These are phyloP conservation scores for Danio albolineatus DNA, from an alignment of 2,797 vertebrate genomes.

Conservation along the genomic window DNA sequence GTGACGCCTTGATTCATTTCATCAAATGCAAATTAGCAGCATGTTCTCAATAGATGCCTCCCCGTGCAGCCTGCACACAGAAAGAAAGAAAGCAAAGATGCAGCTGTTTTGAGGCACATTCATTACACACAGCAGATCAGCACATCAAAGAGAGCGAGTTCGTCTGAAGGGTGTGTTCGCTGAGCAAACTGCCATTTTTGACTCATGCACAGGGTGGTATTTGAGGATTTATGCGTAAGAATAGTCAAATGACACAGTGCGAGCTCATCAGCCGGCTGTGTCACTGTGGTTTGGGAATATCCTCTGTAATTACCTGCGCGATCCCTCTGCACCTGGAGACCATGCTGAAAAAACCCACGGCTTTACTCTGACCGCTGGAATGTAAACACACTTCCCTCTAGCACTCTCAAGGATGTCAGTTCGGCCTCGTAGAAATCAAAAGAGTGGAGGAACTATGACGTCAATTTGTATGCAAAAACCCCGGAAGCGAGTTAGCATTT, in stretches of 20 bases:
- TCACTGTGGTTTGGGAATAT: slow-evolving; percentile 66
- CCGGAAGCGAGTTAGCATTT: no score
- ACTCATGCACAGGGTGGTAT: slow-evolving; percentile 66
- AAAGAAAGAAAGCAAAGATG: not conserved
- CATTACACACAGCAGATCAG: slow-evolving; percentile 2
- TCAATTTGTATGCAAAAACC: no score
- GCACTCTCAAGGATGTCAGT: slow-evolving; percentile 23
- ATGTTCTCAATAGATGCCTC: not conserved
- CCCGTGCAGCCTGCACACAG: no score
- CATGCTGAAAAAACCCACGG: slow-evolving; percentile 62
- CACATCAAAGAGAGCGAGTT: slow-evolving; percentile 55
- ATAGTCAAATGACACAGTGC: slow-evolving; percentile 66
- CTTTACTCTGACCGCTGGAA: slow-evolving; percentile 63
- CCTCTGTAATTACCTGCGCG: slow-evolving; percentile 67
- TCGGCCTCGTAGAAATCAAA: not conserved
- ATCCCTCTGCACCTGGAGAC: slow-evolving; percentile 66
- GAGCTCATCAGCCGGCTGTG: slow-evolving; percentile 64
- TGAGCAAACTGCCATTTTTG: slow-evolving; percentile 58
- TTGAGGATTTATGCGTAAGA: slow-evolving; percentile 65
- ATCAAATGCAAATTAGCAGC: not conserved
- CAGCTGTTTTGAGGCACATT: slow-evolving; percentile 17
- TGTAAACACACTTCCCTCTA: slow-evolving; percentile 65
- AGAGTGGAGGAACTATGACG: no score
- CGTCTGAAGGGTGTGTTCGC: slow-evolving; percentile 56
- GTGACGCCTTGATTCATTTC: not conserved